Evolutionary conservation across 2,888 invertebrate genomes (phyloP).

Genomic region (Hypselothyrea guttata): DNA sequence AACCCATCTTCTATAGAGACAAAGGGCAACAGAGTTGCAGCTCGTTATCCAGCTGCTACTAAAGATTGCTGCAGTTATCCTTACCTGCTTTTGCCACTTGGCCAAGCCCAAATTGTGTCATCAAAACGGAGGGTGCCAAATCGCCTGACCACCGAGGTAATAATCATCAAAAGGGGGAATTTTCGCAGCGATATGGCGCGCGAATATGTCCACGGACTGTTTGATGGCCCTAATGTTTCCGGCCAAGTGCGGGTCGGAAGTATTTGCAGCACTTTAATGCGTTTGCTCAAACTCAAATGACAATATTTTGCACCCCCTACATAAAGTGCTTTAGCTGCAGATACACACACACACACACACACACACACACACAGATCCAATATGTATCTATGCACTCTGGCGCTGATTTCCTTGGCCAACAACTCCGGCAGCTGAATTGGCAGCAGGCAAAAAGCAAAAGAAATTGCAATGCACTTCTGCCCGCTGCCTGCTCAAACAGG

Average conservation of each 20-base stretch:
- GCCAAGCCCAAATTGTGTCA: conserved; percentile 43
- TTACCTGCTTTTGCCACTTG: neutral
- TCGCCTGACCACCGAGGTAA: conserved; percentile 27
- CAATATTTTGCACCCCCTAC: conserved; percentile 23
- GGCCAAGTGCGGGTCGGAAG: conserved; percentile 58
- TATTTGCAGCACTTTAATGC: conserved; percentile 70
- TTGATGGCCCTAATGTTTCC: conserved; percentile 57
- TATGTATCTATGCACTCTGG: conserved; percentile 2
- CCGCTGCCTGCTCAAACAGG: conserved; percentile 9
- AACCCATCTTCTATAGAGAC: too few species aligned
- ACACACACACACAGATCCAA: conserved; percentile 22
- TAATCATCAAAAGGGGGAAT: conserved; percentile 33
- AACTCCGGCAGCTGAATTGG: conserved; percentile 40
- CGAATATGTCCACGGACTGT: conserved; percentile 21
- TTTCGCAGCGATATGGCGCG: conserved; percentile 42
- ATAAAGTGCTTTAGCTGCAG: conserved; percentile 26
- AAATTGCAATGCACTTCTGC: conserved; percentile 31
- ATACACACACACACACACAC: neutral
- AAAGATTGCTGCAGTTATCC: neutral
- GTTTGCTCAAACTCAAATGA: conserved; percentile 59
- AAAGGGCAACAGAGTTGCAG: too few species aligned
- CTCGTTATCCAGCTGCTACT: conserved; percentile 1
- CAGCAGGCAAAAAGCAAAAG: conserved; percentile 21
- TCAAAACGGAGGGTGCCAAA: conserved; percentile 18
- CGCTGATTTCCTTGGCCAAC: conserved; percentile 46